Percentiles rank a stretch among this genome's conserved stretches.
Conservation (phyloP, 2,797 vertebrate species). For the Mustela erminea region DNA sequence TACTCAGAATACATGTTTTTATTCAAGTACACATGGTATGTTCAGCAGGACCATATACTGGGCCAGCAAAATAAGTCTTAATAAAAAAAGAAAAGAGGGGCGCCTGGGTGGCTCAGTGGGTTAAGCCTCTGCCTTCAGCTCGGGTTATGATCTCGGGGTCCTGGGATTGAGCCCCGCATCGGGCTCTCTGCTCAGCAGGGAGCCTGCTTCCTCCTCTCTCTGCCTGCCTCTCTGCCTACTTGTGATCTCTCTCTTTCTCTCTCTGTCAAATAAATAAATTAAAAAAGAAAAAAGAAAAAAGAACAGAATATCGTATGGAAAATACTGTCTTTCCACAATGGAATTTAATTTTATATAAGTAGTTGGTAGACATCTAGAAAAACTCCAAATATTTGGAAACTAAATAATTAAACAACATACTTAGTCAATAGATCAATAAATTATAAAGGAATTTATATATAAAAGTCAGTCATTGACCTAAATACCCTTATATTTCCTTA, state of each 20-base stretch:
- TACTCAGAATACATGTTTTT: neutral
- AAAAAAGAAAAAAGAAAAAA: neutral
- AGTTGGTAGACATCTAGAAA: neutral
- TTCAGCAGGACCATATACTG: neutral
- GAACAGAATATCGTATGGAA: neutral
- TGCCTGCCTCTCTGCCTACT: too few species aligned
- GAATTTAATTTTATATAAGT: slow-evolving; percentile 8
- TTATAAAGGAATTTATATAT: neutral
- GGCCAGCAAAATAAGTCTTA: neutral
- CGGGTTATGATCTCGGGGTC: too few species aligned
- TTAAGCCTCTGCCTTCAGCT: too few species aligned
- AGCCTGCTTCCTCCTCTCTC: too few species aligned
- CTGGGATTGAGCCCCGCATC: too few species aligned
- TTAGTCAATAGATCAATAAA: neutral
- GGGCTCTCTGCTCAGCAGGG: too few species aligned
- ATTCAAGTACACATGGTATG: neutral
- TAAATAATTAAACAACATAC: neutral
- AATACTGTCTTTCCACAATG: neutral
- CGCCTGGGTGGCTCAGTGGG: too few species aligned
- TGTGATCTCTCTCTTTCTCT: too few species aligned
- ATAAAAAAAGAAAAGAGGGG: neutral
- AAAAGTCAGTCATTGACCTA: neutral
- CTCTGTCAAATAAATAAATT: too few species aligned
- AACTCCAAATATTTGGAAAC: neutral
- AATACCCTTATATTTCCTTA: neutral